Conservation (phyloP, 1,140 invertebrate genomes). For the Drosophila kikkawai region DNA sequence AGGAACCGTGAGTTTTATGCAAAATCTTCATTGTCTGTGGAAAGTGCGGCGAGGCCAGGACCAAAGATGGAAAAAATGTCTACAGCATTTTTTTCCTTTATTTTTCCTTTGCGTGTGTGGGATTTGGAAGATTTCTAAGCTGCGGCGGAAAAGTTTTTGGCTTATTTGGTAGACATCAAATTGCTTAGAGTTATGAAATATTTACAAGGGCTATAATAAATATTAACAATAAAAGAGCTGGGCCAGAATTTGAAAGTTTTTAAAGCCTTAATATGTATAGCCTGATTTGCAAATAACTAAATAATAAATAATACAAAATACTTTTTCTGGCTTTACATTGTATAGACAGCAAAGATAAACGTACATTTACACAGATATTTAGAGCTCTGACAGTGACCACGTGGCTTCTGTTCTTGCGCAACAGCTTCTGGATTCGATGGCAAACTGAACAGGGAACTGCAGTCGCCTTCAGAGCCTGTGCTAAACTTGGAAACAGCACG, state of each 20-base stretch:
- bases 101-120: constrained; percentile 3
- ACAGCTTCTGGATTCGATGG: constrained; percentile 2
- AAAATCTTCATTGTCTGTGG: constrained; percentile 12
- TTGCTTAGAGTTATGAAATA: constrained; percentile 17
- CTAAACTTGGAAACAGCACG: constrained; percentile 49
- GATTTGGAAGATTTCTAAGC: constrained; percentile 24
- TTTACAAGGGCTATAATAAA: constrained; percentile 6
- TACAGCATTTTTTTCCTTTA: constrained; percentile 19
- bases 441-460: constrained; percentile 10
- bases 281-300: not conserved
- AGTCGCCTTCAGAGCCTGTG: constrained; percentile 7
- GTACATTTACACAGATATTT: not conserved
- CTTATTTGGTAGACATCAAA: constrained; percentile 13
- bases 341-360: not conserved
- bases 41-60: constrained; percentile 1
- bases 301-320: not conserved
- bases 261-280: not conserved
- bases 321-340: not conserved
- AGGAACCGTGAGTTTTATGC: constrained; percentile 25
- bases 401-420: constrained; percentile 3
- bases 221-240: not conserved
- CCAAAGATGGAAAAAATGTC: constrained; percentile 16
- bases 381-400: not conserved
- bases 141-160: constrained; percentile 21
- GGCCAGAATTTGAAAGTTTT: not conserved